Base-by-base conservation (phyloP, 2,888 invertebrate species). In the Sepiola atlantica region DNA sequence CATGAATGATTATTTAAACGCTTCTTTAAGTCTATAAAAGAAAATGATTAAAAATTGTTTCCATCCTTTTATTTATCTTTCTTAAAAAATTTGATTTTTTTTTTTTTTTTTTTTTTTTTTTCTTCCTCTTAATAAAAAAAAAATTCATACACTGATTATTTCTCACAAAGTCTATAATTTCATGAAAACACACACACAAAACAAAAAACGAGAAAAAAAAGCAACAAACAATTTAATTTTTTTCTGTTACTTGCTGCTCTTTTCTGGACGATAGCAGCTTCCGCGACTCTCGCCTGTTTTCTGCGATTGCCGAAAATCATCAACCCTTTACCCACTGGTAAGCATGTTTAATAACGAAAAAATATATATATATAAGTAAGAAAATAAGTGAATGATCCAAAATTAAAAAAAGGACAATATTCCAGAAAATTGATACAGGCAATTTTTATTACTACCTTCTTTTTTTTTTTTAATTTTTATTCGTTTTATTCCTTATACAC, bases 251-350 rank as follows among this genome's bases (percentile, higher is more conserved):
- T 32, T 77, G 77, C 77, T 77, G 77, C 77, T 77, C 77, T 77
- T 12, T 32, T 77, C 77, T 77, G 77, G 77, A 77, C 32, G 77
- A 77, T 77, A 77, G 77, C 77, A 77, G 77, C 77, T 77, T 77
- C 77, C 77, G 77, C 32, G 77, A 77, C 32, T 77, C 77, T 77
- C 77, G 77, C 16, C 77, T 77, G 32, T 77, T 77, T 77, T 77
- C 77, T 77, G 77, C 77, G n/a, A 77, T 77, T 77, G 77, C 77
- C n/a, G 77, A 77, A 77, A 77, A 77, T 77, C 77, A 77, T 16
- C 77, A 77, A 77, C 77, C 77, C n/a, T 77, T 77, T 77, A 77
- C 77, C n/a, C 4, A n/a, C 77, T 77, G 77, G 77, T 77, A 77
- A 77, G 77, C 77, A 77, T 77, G 77, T n/a, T 77, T 21, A 61